Evolutionary conservation across 1,140 invertebrate species (phyloP).

Genomic region (Papilio polytes): DNA sequence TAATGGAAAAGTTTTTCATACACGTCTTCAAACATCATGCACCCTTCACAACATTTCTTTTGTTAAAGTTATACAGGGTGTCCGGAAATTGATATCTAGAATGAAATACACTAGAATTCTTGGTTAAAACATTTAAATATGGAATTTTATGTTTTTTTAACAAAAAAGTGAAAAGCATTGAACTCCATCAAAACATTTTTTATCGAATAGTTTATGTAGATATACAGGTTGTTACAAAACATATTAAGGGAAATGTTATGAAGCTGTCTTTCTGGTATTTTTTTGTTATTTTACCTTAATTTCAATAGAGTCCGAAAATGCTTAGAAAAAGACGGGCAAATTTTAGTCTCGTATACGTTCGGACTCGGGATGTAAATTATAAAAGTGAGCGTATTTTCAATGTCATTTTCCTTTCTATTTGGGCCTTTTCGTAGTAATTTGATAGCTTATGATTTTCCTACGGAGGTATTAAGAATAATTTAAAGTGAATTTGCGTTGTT

Average conservation of each 20-base stretch:
- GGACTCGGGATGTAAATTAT: neutral
- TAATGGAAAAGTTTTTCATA: constrained; percentile 38
- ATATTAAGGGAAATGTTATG: neutral
- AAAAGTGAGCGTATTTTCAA: neutral
- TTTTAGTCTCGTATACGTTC: neutral
- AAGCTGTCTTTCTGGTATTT: neutral
- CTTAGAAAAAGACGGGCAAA: neutral
- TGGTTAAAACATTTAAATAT: neutral
- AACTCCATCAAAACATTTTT: neutral
- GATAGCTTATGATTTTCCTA: neutral
- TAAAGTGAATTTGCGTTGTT: neutral
- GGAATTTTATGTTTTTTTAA: neutral
- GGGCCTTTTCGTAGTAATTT: neutral
- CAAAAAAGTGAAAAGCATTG: neutral
- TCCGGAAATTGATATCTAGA: neutral
- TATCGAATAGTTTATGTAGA: neutral
- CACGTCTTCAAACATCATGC: constrained; percentile 29
- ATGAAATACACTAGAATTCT: neutral
- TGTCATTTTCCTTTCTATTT: neutral
- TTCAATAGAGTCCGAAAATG: neutral
- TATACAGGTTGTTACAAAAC: neutral
- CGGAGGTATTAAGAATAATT: neutral
- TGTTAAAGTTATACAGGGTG: constrained; percentile 9
- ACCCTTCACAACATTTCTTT: constrained; percentile 3
- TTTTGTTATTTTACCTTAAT: no score